A percentile compares a stretch with the other conserved stretches of the same genome.
phyloP scores from a whole-genome alignment of 2,888 invertebrate species.

The Dendrolimus houi region DNA sequence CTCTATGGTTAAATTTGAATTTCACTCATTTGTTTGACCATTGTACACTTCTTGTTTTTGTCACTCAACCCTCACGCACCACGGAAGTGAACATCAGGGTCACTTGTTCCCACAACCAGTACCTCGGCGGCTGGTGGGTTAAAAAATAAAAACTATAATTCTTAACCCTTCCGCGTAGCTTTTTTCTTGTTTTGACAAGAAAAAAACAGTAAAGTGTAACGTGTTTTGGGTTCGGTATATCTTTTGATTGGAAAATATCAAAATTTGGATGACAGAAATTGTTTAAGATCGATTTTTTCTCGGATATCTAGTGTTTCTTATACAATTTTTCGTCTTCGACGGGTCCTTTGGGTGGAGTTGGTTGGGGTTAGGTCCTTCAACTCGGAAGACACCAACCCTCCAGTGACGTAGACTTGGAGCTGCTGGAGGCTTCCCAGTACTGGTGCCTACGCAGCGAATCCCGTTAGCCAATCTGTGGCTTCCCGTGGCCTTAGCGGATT shows the following conservation, averaged over 20 bases:
- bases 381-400: no score
- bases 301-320: no score
- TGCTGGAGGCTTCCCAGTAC: no score
- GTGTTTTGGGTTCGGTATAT: not conserved
- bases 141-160: not conserved
- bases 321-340: no score
- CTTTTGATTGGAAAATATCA: not conserved
- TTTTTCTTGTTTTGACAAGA: conserved; percentile 14
- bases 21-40: not conserved
- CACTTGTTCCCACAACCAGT: conserved; percentile 66
- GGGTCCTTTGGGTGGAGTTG: no score
- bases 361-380: no score
- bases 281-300: no score
- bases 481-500: no score
- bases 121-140: conserved; percentile 48
- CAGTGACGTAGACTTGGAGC: no score
- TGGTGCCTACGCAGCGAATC: no score
- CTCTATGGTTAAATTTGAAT: not conserved
- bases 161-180: conserved; percentile 71
- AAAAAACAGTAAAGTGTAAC: not conserved
- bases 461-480: no score
- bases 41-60: not conserved
- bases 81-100: conserved; percentile 31
- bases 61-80: not conserved
- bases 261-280: no score